phyloP scores from a whole-genome alignment of 2,113 vertebrate species.

The Capreolus pygargus region DNA sequence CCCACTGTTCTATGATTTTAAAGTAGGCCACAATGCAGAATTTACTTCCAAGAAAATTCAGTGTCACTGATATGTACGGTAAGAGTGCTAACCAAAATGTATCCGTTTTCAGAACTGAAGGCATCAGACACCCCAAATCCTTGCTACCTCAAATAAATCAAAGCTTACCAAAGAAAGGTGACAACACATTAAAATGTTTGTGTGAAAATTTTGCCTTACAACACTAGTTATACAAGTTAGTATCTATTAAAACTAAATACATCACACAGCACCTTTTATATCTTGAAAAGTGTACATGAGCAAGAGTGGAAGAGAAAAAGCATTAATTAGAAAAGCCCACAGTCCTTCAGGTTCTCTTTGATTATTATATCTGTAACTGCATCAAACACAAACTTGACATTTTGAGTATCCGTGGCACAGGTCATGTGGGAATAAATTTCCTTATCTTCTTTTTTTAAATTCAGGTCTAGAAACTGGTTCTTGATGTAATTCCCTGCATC shows the following conservation, averaged over 20 bases:
- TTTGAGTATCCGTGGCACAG: slow-evolving; percentile 84
- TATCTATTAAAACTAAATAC: background rate
- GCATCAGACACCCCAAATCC: background rate
- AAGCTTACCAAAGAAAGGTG: background rate
- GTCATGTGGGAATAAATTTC: slow-evolving; percentile 85
- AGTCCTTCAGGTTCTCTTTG: slow-evolving; percentile 87
- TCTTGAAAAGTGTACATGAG: background rate
- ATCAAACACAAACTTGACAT: slow-evolving; percentile 86
- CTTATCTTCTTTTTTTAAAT: slow-evolving; percentile 83
- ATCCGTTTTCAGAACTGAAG: background rate
- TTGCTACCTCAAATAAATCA: background rate
- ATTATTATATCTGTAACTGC: slow-evolving; percentile 87
- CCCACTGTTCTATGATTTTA: background rate
- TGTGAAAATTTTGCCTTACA: background rate
- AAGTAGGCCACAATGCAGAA: background rate
- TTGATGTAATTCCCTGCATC: slow-evolving; percentile 86
- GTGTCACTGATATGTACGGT: background rate
- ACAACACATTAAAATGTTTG: background rate
- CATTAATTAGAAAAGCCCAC: slow-evolving; percentile 81
- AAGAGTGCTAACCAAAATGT: background rate
- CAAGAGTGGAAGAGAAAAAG: background rate
- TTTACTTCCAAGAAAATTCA: slow-evolving; percentile 5
- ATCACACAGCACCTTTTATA: background rate
- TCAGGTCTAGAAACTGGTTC: slow-evolving; percentile 84
- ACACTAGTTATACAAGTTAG: background rate